A percentile compares a stretch with the other conserved stretches of the same genome.
phyloP scores from a whole-genome alignment of 2,888 invertebrate species.

The Alviniconcha strummeri region DNA sequence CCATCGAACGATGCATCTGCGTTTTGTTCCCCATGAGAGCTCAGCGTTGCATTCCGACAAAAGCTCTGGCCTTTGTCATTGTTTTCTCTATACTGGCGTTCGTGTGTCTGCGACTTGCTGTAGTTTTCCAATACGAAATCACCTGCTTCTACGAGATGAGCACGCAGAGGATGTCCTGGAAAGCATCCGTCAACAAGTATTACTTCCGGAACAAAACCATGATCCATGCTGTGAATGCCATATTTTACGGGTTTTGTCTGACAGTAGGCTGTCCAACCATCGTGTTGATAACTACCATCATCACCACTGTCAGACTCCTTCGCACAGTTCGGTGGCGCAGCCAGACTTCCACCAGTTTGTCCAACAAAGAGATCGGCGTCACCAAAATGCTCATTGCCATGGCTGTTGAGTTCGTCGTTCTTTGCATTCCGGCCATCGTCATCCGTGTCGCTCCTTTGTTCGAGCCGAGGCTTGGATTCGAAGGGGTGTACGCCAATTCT shows the following conservation, averaged over 20 bases:
- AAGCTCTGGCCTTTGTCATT: no score
- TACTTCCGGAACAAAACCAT: slow-evolving; percentile 2
- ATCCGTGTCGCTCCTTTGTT: neutral
- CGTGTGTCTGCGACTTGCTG: no score
- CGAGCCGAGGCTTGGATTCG: neutral
- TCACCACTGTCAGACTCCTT: slow-evolving; percentile 10
- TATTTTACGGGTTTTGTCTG: slow-evolving; percentile 14
- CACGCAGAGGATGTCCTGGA: no score
- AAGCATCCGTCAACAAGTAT: neutral
- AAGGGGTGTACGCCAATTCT: neutral
- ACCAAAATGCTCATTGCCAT: slow-evolving; percentile 22
- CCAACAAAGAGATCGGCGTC: slow-evolving; percentile 17
- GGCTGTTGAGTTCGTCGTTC: slow-evolving; percentile 8
- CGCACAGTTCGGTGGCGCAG: neutral
- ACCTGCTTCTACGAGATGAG: no score
- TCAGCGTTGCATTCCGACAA: neutral
- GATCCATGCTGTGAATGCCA: neutral
- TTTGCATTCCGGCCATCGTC: neutral
- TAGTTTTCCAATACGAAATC: no score
- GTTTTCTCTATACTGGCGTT: no score
- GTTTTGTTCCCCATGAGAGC: slow-evolving; percentile 19
- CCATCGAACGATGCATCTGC: slow-evolving; percentile 16
- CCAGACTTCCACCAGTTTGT: neutral
- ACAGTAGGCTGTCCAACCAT: slow-evolving; percentile 11
- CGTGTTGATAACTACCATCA: slow-evolving; percentile 2